These are phyloP conservation scores for Tachina fera DNA, from an alignment of 2,888 invertebrate genomes.

Conservation along the genomic window DNA sequence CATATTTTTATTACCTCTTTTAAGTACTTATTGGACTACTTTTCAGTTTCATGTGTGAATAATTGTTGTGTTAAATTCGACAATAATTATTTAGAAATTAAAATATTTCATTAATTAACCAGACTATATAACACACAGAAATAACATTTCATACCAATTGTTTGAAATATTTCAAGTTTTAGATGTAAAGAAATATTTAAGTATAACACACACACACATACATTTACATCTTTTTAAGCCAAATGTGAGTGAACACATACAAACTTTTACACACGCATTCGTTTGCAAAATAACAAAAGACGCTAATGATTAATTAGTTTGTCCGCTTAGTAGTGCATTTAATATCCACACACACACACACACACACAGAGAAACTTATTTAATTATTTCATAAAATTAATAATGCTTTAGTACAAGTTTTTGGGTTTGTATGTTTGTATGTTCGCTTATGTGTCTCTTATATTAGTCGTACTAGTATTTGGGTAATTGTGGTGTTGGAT, in stretches of 20 bases:
- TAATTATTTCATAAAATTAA: slow-evolving; percentile 46
- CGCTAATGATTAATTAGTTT: slow-evolving; percentile 64
- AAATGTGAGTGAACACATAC: not conserved
- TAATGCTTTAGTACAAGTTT: slow-evolving; percentile 22
- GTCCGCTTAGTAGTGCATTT: slow-evolving; percentile 63
- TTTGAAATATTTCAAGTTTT: slow-evolving; percentile 3
- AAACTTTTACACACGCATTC: not conserved
- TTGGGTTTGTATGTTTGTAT: slow-evolving; percentile 19
- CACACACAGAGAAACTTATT: slow-evolving; percentile 33
- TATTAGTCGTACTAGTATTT: slow-evolving; percentile 51
- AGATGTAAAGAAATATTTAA: not conserved
- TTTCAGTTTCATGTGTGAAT: too few relatives aligned
- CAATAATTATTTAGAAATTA: slow-evolving; percentile 39
- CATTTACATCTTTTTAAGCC: not conserved
- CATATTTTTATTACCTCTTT: not conserved
- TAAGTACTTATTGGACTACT: too few relatives aligned
- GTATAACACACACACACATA: not conserved
- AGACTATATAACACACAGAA: not conserved
- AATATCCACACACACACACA: slow-evolving; percentile 18
- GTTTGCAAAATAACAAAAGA: slow-evolving; percentile 35
- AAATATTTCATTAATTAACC: slow-evolving; percentile 23
- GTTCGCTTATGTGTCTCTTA: slow-evolving; percentile 23
- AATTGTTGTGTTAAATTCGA: slow-evolving; percentile 22
- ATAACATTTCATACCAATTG: not conserved
- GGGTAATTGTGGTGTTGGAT: slow-evolving; percentile 42